These are phyloP conservation scores for Torymus texanus DNA, from an alignment of 2,888 invertebrate genomes.

Conservation along the genomic window DNA sequence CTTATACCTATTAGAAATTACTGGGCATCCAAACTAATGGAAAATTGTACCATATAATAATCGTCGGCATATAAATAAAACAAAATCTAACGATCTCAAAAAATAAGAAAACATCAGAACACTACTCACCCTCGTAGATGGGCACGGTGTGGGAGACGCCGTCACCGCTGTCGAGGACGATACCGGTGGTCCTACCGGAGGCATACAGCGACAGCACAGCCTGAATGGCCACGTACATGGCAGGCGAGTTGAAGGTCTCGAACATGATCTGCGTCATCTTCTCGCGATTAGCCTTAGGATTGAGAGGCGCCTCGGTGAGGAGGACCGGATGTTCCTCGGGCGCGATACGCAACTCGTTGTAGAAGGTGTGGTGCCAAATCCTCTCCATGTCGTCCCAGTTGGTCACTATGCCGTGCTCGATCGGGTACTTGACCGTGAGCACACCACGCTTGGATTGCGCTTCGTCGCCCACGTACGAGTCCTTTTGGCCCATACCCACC, in stretches of 20 bases:
- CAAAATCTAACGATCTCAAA: background rate
- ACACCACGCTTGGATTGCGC: slow-evolving; percentile 78
- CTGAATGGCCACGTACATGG: slow-evolving; percentile 75
- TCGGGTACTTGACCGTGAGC: slow-evolving; percentile 83
- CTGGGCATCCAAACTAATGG: no score
- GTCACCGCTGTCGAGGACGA: slow-evolving; percentile 77
- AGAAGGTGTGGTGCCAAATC: slow-evolving; percentile 91
- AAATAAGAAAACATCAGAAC: background rate
- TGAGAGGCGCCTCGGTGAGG: slow-evolving; percentile 87
- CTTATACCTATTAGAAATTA: no score
- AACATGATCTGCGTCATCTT: slow-evolving; percentile 84
- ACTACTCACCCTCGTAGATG: slow-evolving; percentile 76
- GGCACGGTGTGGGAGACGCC: slow-evolving; percentile 76
- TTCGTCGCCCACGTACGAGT: slow-evolving; percentile 79
- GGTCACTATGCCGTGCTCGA: slow-evolving; percentile 85
- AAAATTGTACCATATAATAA: no score
- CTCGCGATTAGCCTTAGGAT: slow-evolving; percentile 88
- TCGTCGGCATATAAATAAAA: no score
- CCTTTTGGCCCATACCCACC: slow-evolving; percentile 73
- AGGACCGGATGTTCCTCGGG: slow-evolving; percentile 89
- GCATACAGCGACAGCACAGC: slow-evolving; percentile 76
- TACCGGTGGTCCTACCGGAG: slow-evolving; percentile 77
- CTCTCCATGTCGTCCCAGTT: slow-evolving; percentile 94
- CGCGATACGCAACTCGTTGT: slow-evolving; percentile 86
- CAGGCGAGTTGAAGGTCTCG: slow-evolving; percentile 79